Base-by-base conservation (phyloP, 1,140 invertebrate genomes). In the Drosophila varians region DNA sequence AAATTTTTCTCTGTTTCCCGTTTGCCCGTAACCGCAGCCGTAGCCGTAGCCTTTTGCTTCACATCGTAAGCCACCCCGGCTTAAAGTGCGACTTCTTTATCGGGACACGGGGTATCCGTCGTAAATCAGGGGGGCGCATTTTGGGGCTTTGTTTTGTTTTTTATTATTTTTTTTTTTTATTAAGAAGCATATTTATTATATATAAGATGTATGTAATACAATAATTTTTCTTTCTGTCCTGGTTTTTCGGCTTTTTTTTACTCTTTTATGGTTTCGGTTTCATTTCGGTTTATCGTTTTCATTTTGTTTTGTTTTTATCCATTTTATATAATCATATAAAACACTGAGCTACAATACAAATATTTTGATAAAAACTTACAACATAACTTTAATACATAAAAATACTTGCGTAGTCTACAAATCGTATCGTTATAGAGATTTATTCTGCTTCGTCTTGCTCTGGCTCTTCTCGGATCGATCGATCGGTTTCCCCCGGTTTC, bases 281-380 rank as follows among this genome's bases (percentile, higher is more conserved):
- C 69, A 56, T 61, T 73, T 74, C 49, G 42, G 54, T 60, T 72
- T 46, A 57, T 55, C 48, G 19, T 68, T 70, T 64, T 53, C 45
- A 26, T 58, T 83, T 58, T 52, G 62, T 53, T 61, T 56, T 73
- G 45, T 51, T 66, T 73, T 77, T 82, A 84, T 84, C 72, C 77
- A 76, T 86, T 78, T 87, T 86, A 86, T 84, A 84, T 87, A 87
- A 84, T 90, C 84, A 90, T 90, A 90, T 90, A 90, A 90, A 90
- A 90, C 89, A 90, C 89, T 90, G 89, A 90, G 89, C 89, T 90
- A 90, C 89, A 90, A 90, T 90, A 90, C 77, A 90, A 90, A 90
- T 90, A 90, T 88, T 86, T 84, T 90, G 80, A 87, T 90, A 90
- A 90, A 90, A 90, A 87, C 89, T 90, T 90, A 90, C 89, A 90